Evolutionary conservation across 2,888 invertebrate genomes (phyloP), one percentile per base, ranked within the genome.

Genomic region (Aproaerema taeniolella): DNA sequence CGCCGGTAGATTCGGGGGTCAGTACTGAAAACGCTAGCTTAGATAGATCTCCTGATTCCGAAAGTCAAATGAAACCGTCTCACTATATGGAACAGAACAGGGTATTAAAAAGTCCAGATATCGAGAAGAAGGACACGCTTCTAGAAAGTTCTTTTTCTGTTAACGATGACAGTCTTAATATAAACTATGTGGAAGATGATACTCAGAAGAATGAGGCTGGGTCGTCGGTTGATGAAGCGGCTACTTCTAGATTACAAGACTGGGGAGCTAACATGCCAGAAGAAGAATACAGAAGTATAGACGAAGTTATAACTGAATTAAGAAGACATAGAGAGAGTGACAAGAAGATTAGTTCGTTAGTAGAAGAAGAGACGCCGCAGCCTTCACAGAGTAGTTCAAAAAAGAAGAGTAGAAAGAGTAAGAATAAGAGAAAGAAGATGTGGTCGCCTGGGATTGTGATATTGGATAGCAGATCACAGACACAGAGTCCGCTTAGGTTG

Each of bases 11-110:
- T 63, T 92, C 92, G 0, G 92, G 92, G 0, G 91, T 92, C 35
- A 91, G 92, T 58, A 92, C 92, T 14, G 92, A 92, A 65, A 92
- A 91, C 48, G 92, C 92, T 17, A 92, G 92, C 54, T 70, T 92
- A 58, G 90, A 91, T 64, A 74, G 90, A 57, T 90, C 90, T 7
- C 90, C 91, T 1, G 90, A 89, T 43, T 75, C 89, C 1, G 90
- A 82, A 39, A 79, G 54, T 45, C 78, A 75, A 54, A 47, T 75
- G 2, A 73, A 72, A 49, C 66, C 75, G 35, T 72, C 66, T 34
- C 71, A 76, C 41, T 83, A 70, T 47, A 78, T 81, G 68, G 68
- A 77, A 63, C 79, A 79, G 49, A 86, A 85, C 68, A 76, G 81
- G 66, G 80, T 81, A 58, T 52, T 82, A 43, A 74, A 74, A 35